These are phyloP conservation scores for Chironex yamaguchii DNA, from an alignment of 30 jellyfish, hydroid and myxozoan species.

Conservation along the genomic window DNA sequence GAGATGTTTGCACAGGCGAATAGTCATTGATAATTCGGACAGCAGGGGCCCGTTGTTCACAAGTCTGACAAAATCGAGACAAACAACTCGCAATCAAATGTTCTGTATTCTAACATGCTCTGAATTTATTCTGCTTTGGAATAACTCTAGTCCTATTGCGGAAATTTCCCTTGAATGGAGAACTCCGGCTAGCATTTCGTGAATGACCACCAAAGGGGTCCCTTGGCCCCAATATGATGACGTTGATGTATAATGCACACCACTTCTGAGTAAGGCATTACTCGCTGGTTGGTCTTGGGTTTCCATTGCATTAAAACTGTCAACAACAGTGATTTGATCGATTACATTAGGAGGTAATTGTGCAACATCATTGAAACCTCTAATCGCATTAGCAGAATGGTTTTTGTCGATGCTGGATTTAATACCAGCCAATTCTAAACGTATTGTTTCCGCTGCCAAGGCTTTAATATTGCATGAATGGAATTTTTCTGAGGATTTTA, in stretches of 20 bases:
- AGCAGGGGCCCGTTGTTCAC: conserved; percentile 62
- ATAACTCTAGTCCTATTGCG: no score
- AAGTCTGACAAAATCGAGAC: conserved; percentile 75
- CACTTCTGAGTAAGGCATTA: neutral
- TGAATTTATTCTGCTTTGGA: no score
- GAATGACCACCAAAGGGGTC: no score
- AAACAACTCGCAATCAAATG: conserved; percentile 45
- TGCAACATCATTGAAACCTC: no score
- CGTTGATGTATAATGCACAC: no score
- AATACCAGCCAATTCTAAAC: conserved; percentile 10
- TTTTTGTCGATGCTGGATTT: neutral
- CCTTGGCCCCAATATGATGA: no score
- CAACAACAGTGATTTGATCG: no score
- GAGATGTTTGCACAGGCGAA: conserved; percentile 29
- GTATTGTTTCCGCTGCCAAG: conserved; percentile 41
- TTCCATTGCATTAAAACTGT: no score
- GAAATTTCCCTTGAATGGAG: no score
- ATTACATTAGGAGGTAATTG: no score
- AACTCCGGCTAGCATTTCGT: no score
- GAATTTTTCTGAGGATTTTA: conserved; percentile 48
- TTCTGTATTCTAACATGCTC: conserved; percentile 49
- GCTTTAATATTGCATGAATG: neutral
- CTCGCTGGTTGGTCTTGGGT: no score
- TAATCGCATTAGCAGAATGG: neutral
- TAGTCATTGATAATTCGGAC: conserved; percentile 59